Base-by-base conservation (phyloP, 2,888 invertebrate species). In the Rhagonycha fulva region DNA sequence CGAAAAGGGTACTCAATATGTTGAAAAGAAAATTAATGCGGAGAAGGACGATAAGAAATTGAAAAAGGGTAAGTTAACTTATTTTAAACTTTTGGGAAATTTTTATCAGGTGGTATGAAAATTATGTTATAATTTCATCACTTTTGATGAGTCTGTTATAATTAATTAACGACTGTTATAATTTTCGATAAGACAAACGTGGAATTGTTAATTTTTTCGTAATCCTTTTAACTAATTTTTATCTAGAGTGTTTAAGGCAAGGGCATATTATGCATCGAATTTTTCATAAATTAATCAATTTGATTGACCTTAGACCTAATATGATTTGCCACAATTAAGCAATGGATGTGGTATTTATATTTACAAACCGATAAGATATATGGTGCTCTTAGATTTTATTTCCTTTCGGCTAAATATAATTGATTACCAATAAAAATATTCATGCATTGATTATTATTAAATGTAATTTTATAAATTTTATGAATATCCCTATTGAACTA, bases 1-100 rank as follows among this genome's bases (percentile, higher is more conserved):
- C 81, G 91, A 91, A 84, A 90, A 90, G 83, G 89, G 89, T 70
- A 90, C 90, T 83, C 89, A 90, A 82, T 26, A 88, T 89, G 72
- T 90, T 83, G 90, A 90, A 80, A 89, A 89, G 83, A 85, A 88
- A 78, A 85, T 89, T 70, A 89, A 89, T 82, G 90, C 90, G 82
- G 89, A 90, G 83, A 88, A 89, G 82, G 87, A 86, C 81, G 90
- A 89, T 82, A 85, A 89, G 83, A 88, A 89, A 79, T 89, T 67
- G n/a, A 81, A 81, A 76, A 81, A 80, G 72, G 81, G 81, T 81
- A 77, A 81, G 80, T 79, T 71, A 5, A 19, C 12, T 69, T 70
- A 26, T 14, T 68, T 26, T 28, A 26, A 68, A 68, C n/a, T 68
- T 26, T 19, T 24, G 4, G 14, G 28, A 26, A 68, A n/a, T 68